phyloP scores from a whole-genome alignment of 2,797 vertebrate genomes.

The Acomys russatus region DNA sequence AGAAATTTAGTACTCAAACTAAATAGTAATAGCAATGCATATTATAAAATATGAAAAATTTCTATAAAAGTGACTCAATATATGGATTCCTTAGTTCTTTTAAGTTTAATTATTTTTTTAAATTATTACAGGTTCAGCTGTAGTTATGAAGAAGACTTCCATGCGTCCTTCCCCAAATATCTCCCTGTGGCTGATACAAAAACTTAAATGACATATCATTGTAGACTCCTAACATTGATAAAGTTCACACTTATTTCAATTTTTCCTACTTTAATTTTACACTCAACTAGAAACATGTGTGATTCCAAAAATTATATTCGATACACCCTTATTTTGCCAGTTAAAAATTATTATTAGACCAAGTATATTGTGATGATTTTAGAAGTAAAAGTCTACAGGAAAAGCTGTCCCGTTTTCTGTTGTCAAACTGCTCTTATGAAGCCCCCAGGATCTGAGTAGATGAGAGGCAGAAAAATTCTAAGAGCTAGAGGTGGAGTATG shows the following conservation, averaged over 20 bases:
- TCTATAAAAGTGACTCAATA: neutral
- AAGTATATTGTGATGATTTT: neutral
- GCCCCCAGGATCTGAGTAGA: neutral
- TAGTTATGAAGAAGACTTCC: neutral
- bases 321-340: neutral
- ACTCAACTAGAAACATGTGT: neutral
- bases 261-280: neutral
- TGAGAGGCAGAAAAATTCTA: neutral
- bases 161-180: neutral
- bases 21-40: neutral
- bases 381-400: neutral
- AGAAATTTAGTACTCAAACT: constrained; percentile 11
- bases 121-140: neutral
- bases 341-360: neutral
- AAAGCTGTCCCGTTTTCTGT: neutral
- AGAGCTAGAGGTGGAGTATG: neutral
- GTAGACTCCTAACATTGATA: neutral
- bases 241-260: neutral
- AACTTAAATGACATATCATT: neutral
- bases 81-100: neutral
- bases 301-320: neutral
- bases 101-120: neutral
- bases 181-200: neutral
- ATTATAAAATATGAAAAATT: neutral
- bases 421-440: neutral